These are phyloP conservation scores for Galleria mellonella DNA, from an alignment of 1,140 invertebrate species.

Conservation along the genomic window DNA sequence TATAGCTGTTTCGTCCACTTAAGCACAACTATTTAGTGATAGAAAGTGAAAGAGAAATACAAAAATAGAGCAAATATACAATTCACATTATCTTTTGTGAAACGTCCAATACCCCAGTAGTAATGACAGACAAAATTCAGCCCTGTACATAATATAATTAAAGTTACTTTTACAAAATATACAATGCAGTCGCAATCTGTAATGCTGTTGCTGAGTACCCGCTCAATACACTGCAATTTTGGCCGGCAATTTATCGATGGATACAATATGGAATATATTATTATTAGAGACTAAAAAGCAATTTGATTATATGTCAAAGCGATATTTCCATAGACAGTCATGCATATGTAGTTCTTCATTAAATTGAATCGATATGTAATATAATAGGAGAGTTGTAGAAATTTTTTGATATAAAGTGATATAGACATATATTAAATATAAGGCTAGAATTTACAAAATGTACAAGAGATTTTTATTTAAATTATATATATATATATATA, in stretches of 20 bases:
- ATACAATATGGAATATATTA: slow-evolving; percentile 3
- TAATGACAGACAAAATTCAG: not conserved
- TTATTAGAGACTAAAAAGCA: not conserved
- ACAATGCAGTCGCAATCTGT: slow-evolving; percentile 14
- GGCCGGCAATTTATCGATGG: slow-evolving; percentile 20
- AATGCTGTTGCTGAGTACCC: slow-evolving; percentile 6
- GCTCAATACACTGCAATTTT: slow-evolving; percentile 12
- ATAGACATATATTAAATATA: slow-evolving; percentile 7
- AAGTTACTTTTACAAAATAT: slow-evolving; percentile 24
- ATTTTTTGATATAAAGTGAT: not conserved
- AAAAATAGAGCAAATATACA: no score
- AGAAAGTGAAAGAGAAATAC: no score
- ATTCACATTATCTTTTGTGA: no score
- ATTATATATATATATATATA: slow-evolving; percentile 27
- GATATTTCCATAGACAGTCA: no score
- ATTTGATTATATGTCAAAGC: no score
- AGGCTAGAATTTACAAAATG: slow-evolving; percentile 40
- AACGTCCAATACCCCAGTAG: no score
- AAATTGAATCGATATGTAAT: not conserved
- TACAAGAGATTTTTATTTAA: slow-evolving; percentile 25
- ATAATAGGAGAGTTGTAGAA: not conserved
- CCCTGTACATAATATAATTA: slow-evolving; percentile 13
- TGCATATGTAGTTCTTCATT: no score
- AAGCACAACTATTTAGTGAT: no score
- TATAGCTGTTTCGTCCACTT: no score